A percentile compares a stretch with the other conserved stretches of the same genome.
phyloP scores from a whole-genome alignment of 2,797 vertebrate species.

The Sarcoramphus papa region DNA sequence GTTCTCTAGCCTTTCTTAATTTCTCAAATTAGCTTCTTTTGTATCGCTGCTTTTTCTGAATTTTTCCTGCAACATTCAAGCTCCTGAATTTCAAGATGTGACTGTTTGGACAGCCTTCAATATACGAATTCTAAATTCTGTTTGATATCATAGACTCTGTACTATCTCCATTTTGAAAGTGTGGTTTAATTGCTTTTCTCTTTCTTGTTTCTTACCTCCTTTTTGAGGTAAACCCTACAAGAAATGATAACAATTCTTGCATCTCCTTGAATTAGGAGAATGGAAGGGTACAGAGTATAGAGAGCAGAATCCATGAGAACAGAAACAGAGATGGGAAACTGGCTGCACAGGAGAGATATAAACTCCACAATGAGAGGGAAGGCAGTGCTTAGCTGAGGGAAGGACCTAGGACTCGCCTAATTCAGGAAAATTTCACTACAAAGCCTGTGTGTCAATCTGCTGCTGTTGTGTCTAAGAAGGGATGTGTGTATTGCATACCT shows the following conservation, averaged over 20 bases:
- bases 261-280: neutral
- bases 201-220: neutral
- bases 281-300: neutral
- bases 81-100: neutral
- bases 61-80: neutral
- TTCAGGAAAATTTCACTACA: neutral
- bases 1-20: neutral
- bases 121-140: neutral
- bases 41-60: neutral
- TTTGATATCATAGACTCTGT: neutral
- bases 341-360: neutral
- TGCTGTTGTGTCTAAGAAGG: neutral
- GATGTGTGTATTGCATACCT: neutral
- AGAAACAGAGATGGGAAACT: neutral
- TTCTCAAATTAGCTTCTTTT: neutral
- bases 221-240: neutral
- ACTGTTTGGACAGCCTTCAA: neutral
- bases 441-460: neutral
- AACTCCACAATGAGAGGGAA: neutral
- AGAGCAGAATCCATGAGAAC: neutral
- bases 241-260: neutral
- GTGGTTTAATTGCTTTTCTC: neutral
- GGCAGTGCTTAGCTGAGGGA: neutral
- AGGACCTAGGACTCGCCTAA: neutral
- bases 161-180: neutral